phyloP scores from a whole-genome alignment of 2,797 vertebrate species.

The Coreius guichenoti region DNA sequence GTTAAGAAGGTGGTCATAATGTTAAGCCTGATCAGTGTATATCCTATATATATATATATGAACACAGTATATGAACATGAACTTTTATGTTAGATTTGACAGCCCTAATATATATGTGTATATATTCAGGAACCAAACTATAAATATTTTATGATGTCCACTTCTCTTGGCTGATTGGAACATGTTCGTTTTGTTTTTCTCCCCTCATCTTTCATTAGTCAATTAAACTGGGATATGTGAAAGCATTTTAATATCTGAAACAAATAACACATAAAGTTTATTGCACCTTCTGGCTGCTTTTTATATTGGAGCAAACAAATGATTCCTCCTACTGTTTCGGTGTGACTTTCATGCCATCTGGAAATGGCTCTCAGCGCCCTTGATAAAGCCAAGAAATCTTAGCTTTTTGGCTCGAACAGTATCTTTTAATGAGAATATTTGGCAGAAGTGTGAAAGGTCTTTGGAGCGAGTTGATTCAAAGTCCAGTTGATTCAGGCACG shows the following conservation, averaged over 20 bases:
- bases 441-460: conserved; percentile 34
- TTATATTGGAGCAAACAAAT: conserved; percentile 4
- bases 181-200: background rate
- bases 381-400: conserved; percentile 29
- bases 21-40: too few species aligned
- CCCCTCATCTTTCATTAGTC: background rate
- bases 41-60: too few species aligned
- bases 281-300: conserved; percentile 6
- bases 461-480: conserved; percentile 24
- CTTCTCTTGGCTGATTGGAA: background rate
- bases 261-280: background rate
- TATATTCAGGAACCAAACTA: too few species aligned
- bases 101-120: too few species aligned
- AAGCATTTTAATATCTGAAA: background rate
- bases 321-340: conserved; percentile 7
- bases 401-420: background rate
- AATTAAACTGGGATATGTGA: background rate
- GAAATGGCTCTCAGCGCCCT: background rate
- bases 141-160: too few species aligned
- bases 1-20: too few species aligned
- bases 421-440: conserved; percentile 42
- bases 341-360: conserved; percentile 30
- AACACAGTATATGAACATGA: too few species aligned
- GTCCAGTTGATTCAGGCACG: conserved; percentile 28
- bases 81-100: too few species aligned